Percentiles rank a stretch among this genome's conserved stretches.
phyloP scores from a whole-genome alignment of 35 echinoderm and acorn worm genomes.

The Strongylocentrotus purpuratus region DNA sequence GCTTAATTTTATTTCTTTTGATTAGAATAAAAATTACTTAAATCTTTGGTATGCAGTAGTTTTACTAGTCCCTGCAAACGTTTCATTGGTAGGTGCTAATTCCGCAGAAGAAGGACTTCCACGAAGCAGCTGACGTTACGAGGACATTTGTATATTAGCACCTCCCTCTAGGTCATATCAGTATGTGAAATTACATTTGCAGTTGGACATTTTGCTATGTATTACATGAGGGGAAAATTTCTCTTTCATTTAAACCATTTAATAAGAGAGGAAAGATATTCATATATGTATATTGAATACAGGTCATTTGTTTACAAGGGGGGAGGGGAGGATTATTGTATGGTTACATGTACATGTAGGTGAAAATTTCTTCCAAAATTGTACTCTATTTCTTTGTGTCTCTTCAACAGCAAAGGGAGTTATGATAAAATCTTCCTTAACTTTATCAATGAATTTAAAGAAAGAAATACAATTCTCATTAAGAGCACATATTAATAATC shows the following conservation, averaged over 20 bases:
- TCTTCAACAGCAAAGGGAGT: too few species aligned
- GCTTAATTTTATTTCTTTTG: background rate
- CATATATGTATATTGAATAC: too few species aligned
- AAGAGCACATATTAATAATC: too few species aligned
- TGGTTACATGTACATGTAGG: too few species aligned
- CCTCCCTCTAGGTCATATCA: background rate
- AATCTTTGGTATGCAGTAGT: background rate
- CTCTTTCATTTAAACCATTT: background rate
- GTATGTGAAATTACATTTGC: background rate
- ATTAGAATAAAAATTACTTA: background rate
- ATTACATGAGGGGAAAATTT: background rate
- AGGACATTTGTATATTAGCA: constrained; percentile 46
- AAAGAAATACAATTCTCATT: too few species aligned
- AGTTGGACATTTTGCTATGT: background rate
- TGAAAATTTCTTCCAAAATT: too few species aligned
- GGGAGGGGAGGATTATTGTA: too few species aligned
- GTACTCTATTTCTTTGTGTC: too few species aligned
- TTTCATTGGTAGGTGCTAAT: background rate
- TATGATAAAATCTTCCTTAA: too few species aligned
- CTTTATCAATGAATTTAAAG: too few species aligned
- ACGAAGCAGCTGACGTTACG: background rate
- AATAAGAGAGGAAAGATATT: too few species aligned
- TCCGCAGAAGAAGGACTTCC: background rate
- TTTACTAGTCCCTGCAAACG: background rate
- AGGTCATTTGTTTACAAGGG: too few species aligned